phyloP scores from a whole-genome alignment of 2,888 invertebrate genomes.

The Vanessa cardui region DNA sequence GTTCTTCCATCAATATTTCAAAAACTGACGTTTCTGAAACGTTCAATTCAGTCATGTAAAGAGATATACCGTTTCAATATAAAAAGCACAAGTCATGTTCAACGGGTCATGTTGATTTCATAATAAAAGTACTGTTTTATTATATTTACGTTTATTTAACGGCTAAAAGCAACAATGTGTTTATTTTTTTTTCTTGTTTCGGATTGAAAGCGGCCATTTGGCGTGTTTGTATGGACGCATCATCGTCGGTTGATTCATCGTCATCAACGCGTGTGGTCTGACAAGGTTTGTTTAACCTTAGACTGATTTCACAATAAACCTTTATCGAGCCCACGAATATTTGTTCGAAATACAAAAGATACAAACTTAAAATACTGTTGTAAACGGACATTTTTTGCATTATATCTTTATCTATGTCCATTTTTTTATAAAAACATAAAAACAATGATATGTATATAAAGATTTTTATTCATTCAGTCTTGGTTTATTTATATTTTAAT shows the following conservation, averaged over 20 bases:
- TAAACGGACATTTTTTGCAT: not conserved
- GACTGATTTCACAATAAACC: constrained; percentile 36
- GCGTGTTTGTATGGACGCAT: constrained; percentile 17
- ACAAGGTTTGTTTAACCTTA: constrained; percentile 37
- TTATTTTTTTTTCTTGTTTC: not conserved
- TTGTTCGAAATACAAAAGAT: constrained; percentile 15
- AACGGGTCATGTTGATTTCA: too few species aligned
- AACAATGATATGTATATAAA: too few species aligned
- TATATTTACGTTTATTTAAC: not conserved
- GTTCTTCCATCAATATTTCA: too few species aligned
- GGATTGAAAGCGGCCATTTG: constrained; percentile 8
- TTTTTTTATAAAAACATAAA: too few species aligned
- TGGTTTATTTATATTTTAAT: too few species aligned
- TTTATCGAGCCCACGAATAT: constrained; percentile 21
- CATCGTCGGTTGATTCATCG: constrained; percentile 47
- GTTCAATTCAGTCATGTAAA: too few species aligned
- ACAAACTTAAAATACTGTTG: not conserved
- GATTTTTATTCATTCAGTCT: too few species aligned
- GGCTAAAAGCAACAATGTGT: not conserved
- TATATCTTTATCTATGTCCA: not conserved
- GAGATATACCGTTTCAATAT: too few species aligned
- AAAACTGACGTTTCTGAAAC: too few species aligned
- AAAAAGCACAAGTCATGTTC: too few species aligned
- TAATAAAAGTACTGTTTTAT: too few species aligned
- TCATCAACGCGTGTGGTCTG: constrained; percentile 57